A percentile compares a stretch with the other conserved stretches of the same genome.
Evolutionary conservation across 2,888 invertebrate species (phyloP).

Genomic region (Rhingia campestris): DNA sequence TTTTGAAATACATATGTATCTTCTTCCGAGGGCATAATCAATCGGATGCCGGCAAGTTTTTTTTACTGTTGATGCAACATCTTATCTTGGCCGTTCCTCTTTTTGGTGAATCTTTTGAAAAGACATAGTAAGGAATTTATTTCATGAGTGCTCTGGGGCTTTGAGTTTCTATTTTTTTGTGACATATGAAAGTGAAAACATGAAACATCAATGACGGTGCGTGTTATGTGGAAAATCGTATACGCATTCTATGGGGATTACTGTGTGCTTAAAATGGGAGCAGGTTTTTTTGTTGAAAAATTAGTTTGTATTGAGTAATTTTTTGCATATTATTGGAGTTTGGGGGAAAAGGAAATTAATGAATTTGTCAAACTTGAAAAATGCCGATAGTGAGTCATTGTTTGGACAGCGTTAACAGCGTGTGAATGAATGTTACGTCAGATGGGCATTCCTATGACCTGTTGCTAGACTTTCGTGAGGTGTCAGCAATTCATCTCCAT

Average conservation of each 20-base stretch:
- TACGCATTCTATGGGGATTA: conserved; percentile 34
- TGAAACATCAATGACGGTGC: background rate
- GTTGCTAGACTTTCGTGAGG: too few relatives aligned
- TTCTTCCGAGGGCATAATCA: conserved; percentile 54
- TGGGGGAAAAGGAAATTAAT: conserved; percentile 5
- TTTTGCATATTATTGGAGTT: conserved; percentile 45
- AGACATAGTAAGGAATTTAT: conserved; percentile 22
- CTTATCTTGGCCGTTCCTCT: conserved; percentile 1
- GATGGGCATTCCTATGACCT: background rate
- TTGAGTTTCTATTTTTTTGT: conserved; percentile 9
- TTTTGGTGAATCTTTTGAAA: background rate
- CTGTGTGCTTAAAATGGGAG: conserved; percentile 31
- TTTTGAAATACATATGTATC: conserved; percentile 26
- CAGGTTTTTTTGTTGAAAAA: conserved; percentile 53
- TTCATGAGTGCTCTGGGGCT: conserved; percentile 27
- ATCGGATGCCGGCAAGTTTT: conserved; percentile 40
- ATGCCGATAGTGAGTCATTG: conserved; percentile 13
- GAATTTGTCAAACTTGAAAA: background rate
- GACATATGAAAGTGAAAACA: conserved; percentile 65
- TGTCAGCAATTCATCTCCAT: too few relatives aligned
- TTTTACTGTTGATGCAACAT: conserved; percentile 43
- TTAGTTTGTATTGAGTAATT: conserved; percentile 31
- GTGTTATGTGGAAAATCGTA: conserved; percentile 49
- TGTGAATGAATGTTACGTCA: conserved; percentile 12
- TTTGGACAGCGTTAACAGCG: background rate